phyloP scores from a whole-genome alignment of 2,888 invertebrate genomes.

The Synergus itoensis region DNA sequence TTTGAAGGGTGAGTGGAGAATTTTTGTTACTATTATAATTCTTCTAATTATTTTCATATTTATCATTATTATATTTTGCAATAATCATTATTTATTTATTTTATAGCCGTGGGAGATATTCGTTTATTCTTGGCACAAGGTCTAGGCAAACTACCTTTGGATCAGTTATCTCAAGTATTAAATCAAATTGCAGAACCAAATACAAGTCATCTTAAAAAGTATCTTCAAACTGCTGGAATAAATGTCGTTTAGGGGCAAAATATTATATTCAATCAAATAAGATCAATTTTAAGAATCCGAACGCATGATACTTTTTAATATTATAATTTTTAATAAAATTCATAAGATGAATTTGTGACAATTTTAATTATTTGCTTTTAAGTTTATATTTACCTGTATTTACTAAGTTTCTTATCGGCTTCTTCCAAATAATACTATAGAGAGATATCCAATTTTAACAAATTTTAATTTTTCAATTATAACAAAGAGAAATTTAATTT shows the following conservation, averaged over 20 bases:
- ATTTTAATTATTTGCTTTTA: neutral
- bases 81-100: constrained; percentile 62
- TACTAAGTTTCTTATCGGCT: too few species aligned
- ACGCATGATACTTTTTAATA: neutral
- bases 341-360: neutral
- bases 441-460: too few species aligned
- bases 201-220: constrained; percentile 71
- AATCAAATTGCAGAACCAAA: constrained; percentile 80
- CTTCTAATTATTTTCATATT: constrained; percentile 10
- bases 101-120: constrained; percentile 83
- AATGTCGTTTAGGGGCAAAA: constrained; percentile 55
- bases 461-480: too few species aligned
- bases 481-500: too few species aligned
- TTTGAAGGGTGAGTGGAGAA: constrained; percentile 80
- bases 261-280: neutral
- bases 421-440: too few species aligned
- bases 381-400: neutral
- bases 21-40: neutral
- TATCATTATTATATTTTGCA: constrained; percentile 43
- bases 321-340: neutral
- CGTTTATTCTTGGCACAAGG: constrained; percentile 88
- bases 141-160: constrained; percentile 87
- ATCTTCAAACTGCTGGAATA: constrained; percentile 73
- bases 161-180: constrained; percentile 84
- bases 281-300: neutral